Percentiles rank a stretch among this genome's conserved stretches.
Evolutionary conservation across 2,113 vertebrate genomes (phyloP).

Genomic region (Semicossyphus pulcher): DNA sequence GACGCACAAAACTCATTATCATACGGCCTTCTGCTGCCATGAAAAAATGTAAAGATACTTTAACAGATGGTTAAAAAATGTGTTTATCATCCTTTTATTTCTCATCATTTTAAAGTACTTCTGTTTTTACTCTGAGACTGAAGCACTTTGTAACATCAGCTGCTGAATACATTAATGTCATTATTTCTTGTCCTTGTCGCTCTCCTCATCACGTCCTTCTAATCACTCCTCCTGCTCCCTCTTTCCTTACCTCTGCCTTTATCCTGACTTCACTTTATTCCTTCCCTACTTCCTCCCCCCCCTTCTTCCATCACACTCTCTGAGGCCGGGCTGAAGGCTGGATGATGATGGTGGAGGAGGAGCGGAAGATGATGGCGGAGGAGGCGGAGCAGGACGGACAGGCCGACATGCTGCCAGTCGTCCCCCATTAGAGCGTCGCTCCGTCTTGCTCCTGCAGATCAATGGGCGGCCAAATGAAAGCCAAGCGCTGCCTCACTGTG

Average conservation of each 20-base stretch:
- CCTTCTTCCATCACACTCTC: background rate
- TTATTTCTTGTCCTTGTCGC: background rate
- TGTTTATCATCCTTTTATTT: too few relatives aligned
- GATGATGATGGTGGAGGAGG: background rate
- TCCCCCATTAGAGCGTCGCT: conserved; percentile 59
- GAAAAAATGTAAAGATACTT: too few relatives aligned
- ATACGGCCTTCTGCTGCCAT: too few relatives aligned
- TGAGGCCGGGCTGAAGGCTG: background rate
- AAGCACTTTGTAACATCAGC: too few relatives aligned
- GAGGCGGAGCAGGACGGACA: conserved; percentile 31
- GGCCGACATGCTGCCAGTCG: conserved; percentile 58
- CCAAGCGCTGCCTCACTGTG: conserved; percentile 16
- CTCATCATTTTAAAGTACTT: too few relatives aligned
- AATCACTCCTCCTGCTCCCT: background rate
- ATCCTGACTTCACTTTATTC: background rate
- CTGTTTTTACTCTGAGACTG: too few relatives aligned
- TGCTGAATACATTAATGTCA: too few relatives aligned
- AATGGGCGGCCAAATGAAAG: conserved; percentile 54
- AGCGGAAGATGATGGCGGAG: conserved; percentile 21
- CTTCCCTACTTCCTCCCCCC: background rate
- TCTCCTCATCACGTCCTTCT: too few relatives aligned
- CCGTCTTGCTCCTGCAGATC: conserved; percentile 65
- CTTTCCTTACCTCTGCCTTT: too few relatives aligned
- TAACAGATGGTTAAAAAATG: too few relatives aligned
- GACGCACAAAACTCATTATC: too few relatives aligned